Evolutionary conservation across 92 coral and sea anemone species (phyloP).

Genomic region (Zoanthus solanderi): DNA sequence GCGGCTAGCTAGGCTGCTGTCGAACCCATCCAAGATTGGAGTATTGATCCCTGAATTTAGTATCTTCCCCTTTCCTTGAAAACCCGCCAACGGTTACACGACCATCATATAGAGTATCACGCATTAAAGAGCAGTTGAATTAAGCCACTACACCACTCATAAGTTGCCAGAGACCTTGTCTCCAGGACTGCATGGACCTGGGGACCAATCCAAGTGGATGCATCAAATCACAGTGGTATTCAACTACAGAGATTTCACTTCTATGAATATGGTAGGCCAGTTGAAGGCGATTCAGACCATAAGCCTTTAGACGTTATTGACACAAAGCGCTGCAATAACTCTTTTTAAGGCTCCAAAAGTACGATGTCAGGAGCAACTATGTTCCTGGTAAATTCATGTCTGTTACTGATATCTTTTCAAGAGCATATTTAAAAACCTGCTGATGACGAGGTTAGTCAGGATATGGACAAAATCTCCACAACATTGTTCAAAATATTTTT

Average conservation of each 20-base stretch:
- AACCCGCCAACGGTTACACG: too few relatives aligned
- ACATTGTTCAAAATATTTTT: too few relatives aligned
- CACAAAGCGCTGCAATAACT: slow-evolving; percentile 14
- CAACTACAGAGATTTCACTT: slow-evolving; percentile 43
- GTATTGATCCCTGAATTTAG: neutral
- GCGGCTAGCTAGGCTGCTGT: too few relatives aligned
- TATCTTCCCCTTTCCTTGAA: slow-evolving; percentile 1
- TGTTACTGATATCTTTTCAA: slow-evolving; percentile 51
- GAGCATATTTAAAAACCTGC: too few relatives aligned
- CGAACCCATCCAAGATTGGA: too few relatives aligned
- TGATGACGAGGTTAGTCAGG: too few relatives aligned
- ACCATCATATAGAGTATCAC: too few relatives aligned
- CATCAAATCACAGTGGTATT: slow-evolving; percentile 44
- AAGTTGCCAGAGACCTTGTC: too few relatives aligned
- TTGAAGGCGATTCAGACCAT: slow-evolving; percentile 38
- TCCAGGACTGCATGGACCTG: too few relatives aligned
- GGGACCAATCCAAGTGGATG: slow-evolving; percentile 24
- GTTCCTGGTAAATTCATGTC: slow-evolving; percentile 55
- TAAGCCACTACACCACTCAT: too few relatives aligned
- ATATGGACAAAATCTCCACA: too few relatives aligned
- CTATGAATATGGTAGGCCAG: slow-evolving; percentile 34
- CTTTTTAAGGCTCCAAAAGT: slow-evolving; percentile 17
- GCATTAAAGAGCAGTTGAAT: too few relatives aligned
- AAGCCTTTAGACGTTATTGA: slow-evolving; percentile 22
- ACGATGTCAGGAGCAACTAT: slow-evolving; percentile 41